These are phyloP conservation scores for Micropoecilia bifurca DNA, from an alignment of 2,797 vertebrate species.

Conservation along the genomic window DNA sequence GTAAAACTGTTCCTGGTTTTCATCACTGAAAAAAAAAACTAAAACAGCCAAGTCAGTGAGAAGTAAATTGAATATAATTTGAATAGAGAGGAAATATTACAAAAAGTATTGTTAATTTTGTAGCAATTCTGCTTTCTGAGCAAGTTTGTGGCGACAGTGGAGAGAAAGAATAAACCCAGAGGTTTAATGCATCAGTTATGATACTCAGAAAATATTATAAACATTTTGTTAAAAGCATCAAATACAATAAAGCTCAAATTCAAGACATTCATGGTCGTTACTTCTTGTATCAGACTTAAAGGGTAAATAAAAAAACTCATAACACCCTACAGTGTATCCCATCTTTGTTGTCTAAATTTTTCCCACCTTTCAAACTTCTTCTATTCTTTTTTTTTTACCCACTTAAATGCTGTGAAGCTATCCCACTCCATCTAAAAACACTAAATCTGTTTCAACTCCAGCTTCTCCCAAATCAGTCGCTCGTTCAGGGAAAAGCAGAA, in stretches of 20 bases:
- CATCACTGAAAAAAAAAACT: neutral
- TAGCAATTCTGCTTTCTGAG: too few species aligned
- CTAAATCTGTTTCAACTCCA: slow-evolving; percentile 16
- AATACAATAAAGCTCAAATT: too few species aligned
- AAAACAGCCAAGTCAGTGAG: neutral
- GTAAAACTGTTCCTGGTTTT: neutral
- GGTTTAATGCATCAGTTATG: too few species aligned
- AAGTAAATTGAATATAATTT: neutral
- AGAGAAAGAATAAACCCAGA: too few species aligned
- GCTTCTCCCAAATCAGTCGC: slow-evolving; percentile 28
- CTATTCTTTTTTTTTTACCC: neutral
- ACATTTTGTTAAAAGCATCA: too few species aligned
- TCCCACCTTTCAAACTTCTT: neutral
- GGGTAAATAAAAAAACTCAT: neutral
- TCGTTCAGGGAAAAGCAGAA: slow-evolving; percentile 31
- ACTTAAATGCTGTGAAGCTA: slow-evolving; percentile 3
- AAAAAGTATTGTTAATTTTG: neutral
- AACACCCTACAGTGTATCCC: neutral
- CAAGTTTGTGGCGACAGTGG: too few species aligned
- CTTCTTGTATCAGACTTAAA: neutral
- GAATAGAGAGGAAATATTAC: neutral
- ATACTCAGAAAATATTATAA: too few species aligned
- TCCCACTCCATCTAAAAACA: neutral
- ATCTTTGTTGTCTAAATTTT: neutral
- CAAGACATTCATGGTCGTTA: too few species aligned